Evolutionary conservation across 2,888 invertebrate species (phyloP), one percentile per base, ranked within the genome.

Genomic region (Idaea straminata): DNA sequence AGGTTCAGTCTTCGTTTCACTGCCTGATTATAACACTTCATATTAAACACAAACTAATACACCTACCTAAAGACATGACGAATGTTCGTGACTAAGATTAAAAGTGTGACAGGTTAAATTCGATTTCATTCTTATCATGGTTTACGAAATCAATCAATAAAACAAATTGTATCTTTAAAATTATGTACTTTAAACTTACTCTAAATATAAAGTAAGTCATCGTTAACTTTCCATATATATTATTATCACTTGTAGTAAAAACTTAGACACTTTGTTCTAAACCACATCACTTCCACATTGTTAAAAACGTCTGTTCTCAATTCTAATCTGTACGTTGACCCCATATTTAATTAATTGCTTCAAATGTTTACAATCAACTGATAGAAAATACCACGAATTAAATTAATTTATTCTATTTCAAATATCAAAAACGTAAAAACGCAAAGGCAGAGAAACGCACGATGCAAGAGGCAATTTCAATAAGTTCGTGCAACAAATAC

Each of bases 1-100:
- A 95, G 93, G 86, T 97, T 96, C 83, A 97, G 94, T 93, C 96
- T 95, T 92, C 97, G 94, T 94, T 97, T 97, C 79, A 97, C 97
- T 87, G 96, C 94, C 94, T 95, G 89, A 67, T 64, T 66, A 76
- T 61, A 60, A 63, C 35, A 13, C 59, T n/a, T 35, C 61, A n/a
- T 64, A 60, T 25, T 62, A 25, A 25, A 36, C 36, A 36, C 36
- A 10, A 1, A 36, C 10, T 36, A 36, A 7, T 36, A 36, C 4
- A 7, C 36, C 36, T 7, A 10, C 36, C 3, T 36, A 36, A 36
- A 10, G 4, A 5, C 36, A 36, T 25, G 25, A 47, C 3, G 10
- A 47, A 47, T 10, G 13, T 47, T 47, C 13, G 47, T 47, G 13
- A 38, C 38, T n/a, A n/a, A 13, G 7, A 38, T 38, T 38, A 38